phyloP scores from a whole-genome alignment of 2,888 invertebrate genomes.

The Lathronympha strigana region DNA sequence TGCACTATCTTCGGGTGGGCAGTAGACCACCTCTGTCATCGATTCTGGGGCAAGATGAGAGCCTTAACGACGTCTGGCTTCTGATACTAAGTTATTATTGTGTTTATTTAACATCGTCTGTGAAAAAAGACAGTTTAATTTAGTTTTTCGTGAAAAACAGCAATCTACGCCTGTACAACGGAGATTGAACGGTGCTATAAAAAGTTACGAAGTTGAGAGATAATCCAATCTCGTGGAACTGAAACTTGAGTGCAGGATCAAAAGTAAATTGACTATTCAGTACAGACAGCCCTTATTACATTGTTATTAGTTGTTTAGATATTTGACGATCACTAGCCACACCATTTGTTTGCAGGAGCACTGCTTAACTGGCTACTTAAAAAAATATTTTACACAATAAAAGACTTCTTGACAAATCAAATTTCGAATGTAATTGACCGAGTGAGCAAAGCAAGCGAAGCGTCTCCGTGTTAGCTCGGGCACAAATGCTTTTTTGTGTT shows the following conservation, averaged over 20 bases:
- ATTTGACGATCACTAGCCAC: too few species aligned
- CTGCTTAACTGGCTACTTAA: too few species aligned
- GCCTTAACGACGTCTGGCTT: constrained; percentile 51
- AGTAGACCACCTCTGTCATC: constrained; percentile 52
- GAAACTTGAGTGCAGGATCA: not conserved
- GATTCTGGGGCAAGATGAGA: constrained; percentile 61
- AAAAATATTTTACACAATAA: too few species aligned
- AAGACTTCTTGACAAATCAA: too few species aligned
- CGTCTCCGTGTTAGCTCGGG: too few species aligned
- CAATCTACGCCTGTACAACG: not conserved
- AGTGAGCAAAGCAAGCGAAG: too few species aligned
- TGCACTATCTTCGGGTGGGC: not conserved
- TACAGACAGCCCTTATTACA: too few species aligned
- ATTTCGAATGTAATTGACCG: too few species aligned
- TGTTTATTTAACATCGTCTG: constrained; percentile 34
- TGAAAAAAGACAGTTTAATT: not conserved
- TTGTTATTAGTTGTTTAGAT: too few species aligned
- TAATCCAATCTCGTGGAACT: not conserved
- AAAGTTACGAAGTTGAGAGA: not conserved
- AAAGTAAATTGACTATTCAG: too few species aligned
- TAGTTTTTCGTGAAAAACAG: not conserved
- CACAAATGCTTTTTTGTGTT: too few species aligned
- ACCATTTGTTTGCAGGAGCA: too few species aligned
- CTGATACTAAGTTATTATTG: constrained; percentile 24
- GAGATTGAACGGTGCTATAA: not conserved